Percentiles rank a stretch among this genome's conserved stretches.
These are phyloP conservation scores for Diarsia dahlii DNA, from an alignment of 2,888 invertebrate genomes.

Conservation along the genomic window DNA sequence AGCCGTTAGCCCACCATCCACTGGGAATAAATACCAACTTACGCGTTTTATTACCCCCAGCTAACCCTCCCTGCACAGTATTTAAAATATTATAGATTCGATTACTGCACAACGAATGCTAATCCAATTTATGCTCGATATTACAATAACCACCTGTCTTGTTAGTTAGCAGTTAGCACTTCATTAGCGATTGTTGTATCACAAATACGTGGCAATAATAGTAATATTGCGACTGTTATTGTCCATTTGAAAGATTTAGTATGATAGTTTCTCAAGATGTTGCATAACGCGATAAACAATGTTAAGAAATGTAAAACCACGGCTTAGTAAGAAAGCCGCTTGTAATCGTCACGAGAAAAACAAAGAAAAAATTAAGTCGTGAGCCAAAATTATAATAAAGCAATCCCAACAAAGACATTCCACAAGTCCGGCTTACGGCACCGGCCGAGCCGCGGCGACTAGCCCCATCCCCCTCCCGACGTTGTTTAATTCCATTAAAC, in stretches of 20 bases:
- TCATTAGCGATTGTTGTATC: slow-evolving; percentile 36
- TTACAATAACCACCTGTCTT: slow-evolving; percentile 34
- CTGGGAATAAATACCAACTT: slow-evolving; percentile 67
- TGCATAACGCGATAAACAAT: slow-evolving; percentile 45
- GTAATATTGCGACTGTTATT: slow-evolving; percentile 35
- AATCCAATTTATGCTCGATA: slow-evolving; percentile 21
- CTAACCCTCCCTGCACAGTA: slow-evolving; percentile 18
- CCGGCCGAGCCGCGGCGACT: slow-evolving; percentile 67
- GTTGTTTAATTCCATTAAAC: slow-evolving; percentile 90
- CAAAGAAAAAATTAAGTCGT: slow-evolving; percentile 74
- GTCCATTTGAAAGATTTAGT: background rate
- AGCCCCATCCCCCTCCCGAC: slow-evolving; percentile 70
- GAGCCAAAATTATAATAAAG: slow-evolving; percentile 78
- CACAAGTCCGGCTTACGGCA: slow-evolving; percentile 86
- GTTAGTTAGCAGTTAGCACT: slow-evolving; percentile 32
- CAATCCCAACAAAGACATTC: slow-evolving; percentile 87
- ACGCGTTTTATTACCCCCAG: slow-evolving; percentile 53
- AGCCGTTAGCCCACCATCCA: slow-evolving; percentile 67
- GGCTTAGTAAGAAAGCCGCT: slow-evolving; percentile 66
- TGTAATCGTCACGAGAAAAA: slow-evolving; percentile 69
- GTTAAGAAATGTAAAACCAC: slow-evolving; percentile 57
- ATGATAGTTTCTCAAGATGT: slow-evolving; percentile 26
- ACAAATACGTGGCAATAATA: slow-evolving; percentile 18
- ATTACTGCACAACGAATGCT: slow-evolving; percentile 32
- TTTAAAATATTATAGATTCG: slow-evolving; percentile 42